Evolutionary conservation across 2,113 vertebrate genomes (phyloP).

Genomic region (Dendropsophus ebraccatus): DNA sequence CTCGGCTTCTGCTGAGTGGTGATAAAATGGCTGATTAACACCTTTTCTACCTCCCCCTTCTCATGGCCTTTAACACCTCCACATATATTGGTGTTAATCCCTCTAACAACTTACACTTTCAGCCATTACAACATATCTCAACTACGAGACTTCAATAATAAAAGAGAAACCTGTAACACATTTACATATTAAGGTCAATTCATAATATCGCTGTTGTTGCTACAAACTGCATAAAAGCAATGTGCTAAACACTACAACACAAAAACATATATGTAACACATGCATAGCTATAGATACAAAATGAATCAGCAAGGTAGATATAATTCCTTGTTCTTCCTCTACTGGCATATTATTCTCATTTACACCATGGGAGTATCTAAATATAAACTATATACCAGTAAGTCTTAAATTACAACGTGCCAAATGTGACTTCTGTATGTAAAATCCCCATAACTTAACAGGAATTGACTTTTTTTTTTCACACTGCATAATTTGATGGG

Average conservation of each 20-base stretch:
- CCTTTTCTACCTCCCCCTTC: background rate
- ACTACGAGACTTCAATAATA: background rate
- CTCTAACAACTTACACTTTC: background rate
- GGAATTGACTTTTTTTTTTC: background rate
- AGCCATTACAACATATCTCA: background rate
- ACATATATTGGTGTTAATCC: background rate
- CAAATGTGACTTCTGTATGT: background rate
- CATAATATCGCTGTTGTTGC: background rate
- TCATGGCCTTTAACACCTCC: background rate
- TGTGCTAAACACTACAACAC: background rate
- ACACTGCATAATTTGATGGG: background rate
- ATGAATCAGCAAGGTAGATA: background rate
- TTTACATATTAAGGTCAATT: background rate
- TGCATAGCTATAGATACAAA: background rate
- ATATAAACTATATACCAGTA: no score
- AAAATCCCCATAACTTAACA: background rate
- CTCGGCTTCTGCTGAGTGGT: background rate
- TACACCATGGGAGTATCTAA: no score
- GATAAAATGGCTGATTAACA: constrained; percentile 29
- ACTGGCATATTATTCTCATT: background rate
- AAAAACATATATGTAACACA: background rate
- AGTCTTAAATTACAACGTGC: background rate
- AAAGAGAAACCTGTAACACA: background rate
- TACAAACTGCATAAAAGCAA: no score
- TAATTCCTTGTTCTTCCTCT: background rate